Evolutionary conservation across 2,797 vertebrate species (phyloP).

Genomic region (Choloepus didactylus): DNA sequence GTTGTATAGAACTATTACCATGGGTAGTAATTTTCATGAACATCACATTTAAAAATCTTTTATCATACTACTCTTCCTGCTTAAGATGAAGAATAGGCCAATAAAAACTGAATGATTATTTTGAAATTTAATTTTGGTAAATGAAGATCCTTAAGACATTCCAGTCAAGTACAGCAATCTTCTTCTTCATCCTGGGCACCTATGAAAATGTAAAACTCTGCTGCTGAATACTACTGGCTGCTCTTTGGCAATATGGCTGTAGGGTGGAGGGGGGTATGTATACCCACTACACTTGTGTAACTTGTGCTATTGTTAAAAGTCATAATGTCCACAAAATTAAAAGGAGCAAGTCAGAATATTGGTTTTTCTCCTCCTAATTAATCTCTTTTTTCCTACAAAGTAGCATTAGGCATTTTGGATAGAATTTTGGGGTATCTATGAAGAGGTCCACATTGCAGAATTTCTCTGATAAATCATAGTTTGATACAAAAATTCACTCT

Average conservation of each 20-base stretch:
- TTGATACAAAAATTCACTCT: background rate
- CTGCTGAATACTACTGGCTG: background rate
- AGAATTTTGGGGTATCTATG: background rate
- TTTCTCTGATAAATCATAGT: background rate
- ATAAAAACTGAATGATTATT: constrained; percentile 47
- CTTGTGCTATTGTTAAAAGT: background rate
- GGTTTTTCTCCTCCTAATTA: background rate
- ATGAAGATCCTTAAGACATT: constrained; percentile 35
- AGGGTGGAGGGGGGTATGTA: background rate
- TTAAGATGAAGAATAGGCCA: background rate
- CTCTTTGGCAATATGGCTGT: background rate
- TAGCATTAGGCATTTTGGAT: background rate
- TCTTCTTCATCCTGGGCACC: background rate
- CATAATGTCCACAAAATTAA: background rate
- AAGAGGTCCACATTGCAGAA: background rate
- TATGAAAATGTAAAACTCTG: constrained; percentile 22
- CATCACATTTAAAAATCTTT: constrained; percentile 32
- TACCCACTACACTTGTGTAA: background rate
- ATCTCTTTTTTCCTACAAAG: background rate
- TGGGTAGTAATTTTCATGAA: constrained; percentile 49
- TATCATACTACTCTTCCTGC: background rate
- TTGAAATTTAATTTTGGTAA: constrained; percentile 63
- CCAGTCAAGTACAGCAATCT: constrained; percentile 11
- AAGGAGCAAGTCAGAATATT: background rate
- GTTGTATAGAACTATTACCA: background rate